Percentiles rank a stretch among this genome's conserved stretches.
Conservation (phyloP, 2,113 vertebrate genomes). For the Phylloscopus trochiloides region DNA sequence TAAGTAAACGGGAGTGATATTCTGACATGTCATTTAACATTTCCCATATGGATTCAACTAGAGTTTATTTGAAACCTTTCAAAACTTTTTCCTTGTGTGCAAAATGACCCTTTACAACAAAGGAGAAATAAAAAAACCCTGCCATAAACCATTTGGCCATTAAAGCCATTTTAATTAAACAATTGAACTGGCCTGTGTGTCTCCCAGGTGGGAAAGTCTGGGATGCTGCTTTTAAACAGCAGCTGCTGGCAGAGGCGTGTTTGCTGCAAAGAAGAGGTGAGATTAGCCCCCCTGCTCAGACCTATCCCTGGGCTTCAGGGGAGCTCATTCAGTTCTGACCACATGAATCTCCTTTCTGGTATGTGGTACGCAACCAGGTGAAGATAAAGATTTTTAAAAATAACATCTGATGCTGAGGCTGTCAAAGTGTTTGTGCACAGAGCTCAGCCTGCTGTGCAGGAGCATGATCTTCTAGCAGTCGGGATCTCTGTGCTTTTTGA, state of each 20-base stretch:
- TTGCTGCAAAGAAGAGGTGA: neutral
- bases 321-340: neutral
- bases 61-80: neutral
- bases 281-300: rapidly evolving
- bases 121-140: rapidly evolving
- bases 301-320: neutral
- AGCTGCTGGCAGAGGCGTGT: rapidly evolving
- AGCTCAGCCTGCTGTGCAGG: rapidly evolving
- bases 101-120: neutral
- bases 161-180: neutral
- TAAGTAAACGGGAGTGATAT: slow-evolving; percentile 4
- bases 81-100: neutral
- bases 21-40: slow-evolving; percentile 26
- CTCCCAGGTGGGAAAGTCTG: neutral
- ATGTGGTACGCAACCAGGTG: neutral
- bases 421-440: neutral
- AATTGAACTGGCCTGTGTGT: neutral
- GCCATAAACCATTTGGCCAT: neutral
- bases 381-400: neutral
- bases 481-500: neutral
- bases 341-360: neutral
- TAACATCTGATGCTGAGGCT: neutral
- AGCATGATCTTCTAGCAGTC: neutral
- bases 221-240: neutral
- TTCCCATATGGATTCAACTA: slow-evolving; percentile 8